Evolutionary conservation across 2,888 invertebrate species (phyloP).

Genomic region (Chloroclysta siterata): DNA sequence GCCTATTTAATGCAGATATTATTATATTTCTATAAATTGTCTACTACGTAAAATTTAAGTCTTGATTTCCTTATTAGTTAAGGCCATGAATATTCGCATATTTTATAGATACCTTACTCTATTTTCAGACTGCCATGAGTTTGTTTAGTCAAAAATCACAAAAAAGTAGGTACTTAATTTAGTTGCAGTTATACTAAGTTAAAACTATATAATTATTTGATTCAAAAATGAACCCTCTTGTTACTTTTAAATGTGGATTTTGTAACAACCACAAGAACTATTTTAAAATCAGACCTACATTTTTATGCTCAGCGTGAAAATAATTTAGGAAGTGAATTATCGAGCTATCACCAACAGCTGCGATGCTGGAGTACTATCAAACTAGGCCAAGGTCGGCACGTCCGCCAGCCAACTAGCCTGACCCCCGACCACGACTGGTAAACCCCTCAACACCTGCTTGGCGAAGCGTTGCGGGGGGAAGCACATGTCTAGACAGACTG

Average conservation of each 20-base stretch:
- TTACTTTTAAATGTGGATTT: too few relatives aligned
- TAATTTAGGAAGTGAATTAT: conserved; percentile 69
- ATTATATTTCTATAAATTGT: not conserved
- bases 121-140: too few relatives aligned
- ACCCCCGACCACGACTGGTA: conserved; percentile 53
- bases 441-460: conserved; percentile 44
- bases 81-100: too few relatives aligned
- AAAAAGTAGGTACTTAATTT: too few relatives aligned
- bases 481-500: conserved; percentile 49
- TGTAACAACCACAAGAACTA: not conserved
- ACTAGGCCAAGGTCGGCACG: conserved; percentile 74
- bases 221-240: too few relatives aligned
- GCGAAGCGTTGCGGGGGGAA: conserved; percentile 44
- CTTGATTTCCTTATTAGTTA: too few relatives aligned
- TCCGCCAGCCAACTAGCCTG: conserved; percentile 55
- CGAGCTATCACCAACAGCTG: conserved; percentile 59
- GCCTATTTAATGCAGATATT: not conserved
- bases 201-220: too few relatives aligned
- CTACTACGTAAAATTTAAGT: too few relatives aligned
- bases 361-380: conserved; percentile 58
- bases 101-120: too few relatives aligned
- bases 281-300: not conserved
- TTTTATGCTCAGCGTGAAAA: conserved; percentile 12
- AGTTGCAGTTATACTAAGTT: too few relatives aligned
- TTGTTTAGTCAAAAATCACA: too few relatives aligned